These are phyloP conservation scores for Pangasius macronema DNA, from an alignment of 2,797 vertebrate genomes.

Conservation along the genomic window DNA sequence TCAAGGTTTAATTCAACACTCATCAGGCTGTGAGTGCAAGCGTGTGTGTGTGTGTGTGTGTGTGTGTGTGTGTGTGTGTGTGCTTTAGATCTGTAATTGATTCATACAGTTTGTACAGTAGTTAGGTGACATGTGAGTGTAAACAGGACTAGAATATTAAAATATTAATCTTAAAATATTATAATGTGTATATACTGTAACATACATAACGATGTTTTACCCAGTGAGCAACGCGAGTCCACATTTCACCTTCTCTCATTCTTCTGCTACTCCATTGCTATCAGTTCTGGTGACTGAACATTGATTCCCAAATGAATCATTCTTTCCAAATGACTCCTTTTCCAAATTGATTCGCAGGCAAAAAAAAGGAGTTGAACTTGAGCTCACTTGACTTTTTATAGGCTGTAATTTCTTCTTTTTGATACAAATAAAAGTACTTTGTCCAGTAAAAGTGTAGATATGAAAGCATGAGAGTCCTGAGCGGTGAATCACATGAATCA, in stretches of 20 bases:
- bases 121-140: neutral
- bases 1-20: conserved; percentile 3
- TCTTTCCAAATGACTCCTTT: neutral
- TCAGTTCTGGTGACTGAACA: neutral
- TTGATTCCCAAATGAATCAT: neutral
- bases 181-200: neutral
- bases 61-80: conserved; percentile 16
- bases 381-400: neutral
- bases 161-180: neutral
- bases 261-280: neutral
- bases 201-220: neutral
- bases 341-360: neutral
- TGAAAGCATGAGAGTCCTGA: neutral
- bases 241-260: neutral
- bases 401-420: neutral
- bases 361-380: neutral
- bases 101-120: neutral
- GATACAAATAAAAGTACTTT: no score
- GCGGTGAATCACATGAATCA: neutral
- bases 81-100: neutral
- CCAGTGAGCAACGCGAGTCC: neutral
- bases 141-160: neutral
- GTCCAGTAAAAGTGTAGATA: neutral
- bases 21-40: neutral
- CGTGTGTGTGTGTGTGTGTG: neutral